Percentiles rank a stretch among this genome's conserved stretches.
Conservation (phyloP, 2,888 invertebrate species). For the Rosalia funebris region DNA sequence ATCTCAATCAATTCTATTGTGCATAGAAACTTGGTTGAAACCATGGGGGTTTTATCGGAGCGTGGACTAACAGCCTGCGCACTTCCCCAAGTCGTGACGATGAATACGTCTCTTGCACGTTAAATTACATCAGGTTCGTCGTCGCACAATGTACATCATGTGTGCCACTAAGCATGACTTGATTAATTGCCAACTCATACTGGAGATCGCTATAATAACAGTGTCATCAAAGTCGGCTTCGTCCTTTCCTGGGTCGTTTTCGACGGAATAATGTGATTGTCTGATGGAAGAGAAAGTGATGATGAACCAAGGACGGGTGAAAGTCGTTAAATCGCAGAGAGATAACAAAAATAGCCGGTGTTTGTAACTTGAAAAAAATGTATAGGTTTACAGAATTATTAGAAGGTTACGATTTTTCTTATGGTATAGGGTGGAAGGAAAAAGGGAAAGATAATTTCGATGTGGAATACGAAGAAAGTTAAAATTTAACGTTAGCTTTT, state of each 20-base stretch:
- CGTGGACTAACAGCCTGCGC: too few species aligned
- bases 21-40: too few species aligned
- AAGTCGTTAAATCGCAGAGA: constrained; percentile 3
- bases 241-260: not conserved
- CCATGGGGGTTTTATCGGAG: too few species aligned
- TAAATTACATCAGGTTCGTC: too few species aligned
- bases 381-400: not conserved
- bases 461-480: too few species aligned
- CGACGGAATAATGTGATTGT: constrained; percentile 12
- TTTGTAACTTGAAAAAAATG: not conserved
- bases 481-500: too few species aligned
- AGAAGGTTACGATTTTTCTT: not conserved
- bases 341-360: not conserved
- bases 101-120: too few species aligned
- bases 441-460: too few species aligned
- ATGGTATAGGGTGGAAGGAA: not conserved
- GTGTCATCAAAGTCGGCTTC: constrained; percentile 4
- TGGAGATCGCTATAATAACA: not conserved
- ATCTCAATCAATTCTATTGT: too few species aligned
- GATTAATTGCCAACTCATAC: not conserved
- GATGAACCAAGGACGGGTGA: constrained; percentile 32
- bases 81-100: too few species aligned
- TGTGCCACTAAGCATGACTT: not conserved
- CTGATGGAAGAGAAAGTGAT: constrained; percentile 23
- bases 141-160: not conserved